Evolutionary conservation across 2,113 vertebrate genomes (phyloP).

Genomic region (Channa argus): DNA sequence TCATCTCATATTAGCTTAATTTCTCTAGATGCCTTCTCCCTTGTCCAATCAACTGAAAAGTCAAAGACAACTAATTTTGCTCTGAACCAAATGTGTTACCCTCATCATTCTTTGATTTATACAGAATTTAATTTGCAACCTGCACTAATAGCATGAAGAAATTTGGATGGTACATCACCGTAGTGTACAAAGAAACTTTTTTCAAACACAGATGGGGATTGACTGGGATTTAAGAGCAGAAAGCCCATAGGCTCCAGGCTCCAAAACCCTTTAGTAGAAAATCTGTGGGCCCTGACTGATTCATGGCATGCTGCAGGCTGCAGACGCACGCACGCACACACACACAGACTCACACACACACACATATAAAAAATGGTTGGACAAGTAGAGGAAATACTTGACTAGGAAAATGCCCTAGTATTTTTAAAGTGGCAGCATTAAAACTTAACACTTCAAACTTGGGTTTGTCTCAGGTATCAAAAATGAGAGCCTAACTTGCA

Average conservation of each 20-base stretch:
- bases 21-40: slow-evolving; percentile 29
- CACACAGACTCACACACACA: slow-evolving; percentile 5
- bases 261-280: slow-evolving; percentile 61
- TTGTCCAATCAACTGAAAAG: slow-evolving; percentile 19
- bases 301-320: slow-evolving; percentile 54
- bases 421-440: not conserved
- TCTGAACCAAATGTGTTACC: not conserved
- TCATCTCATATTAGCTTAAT: slow-evolving; percentile 3
- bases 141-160: slow-evolving; percentile 23
- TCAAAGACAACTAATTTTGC: slow-evolving; percentile 13
- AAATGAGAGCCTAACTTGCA: no score
- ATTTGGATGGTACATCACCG: not conserved
- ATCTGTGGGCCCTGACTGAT: slow-evolving; percentile 59
- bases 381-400: slow-evolving; percentile 22
- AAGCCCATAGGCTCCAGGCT: slow-evolving; percentile 48
- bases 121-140: slow-evolving; percentile 26
- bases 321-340: slow-evolving; percentile 5
- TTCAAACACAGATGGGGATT: slow-evolving; percentile 23
- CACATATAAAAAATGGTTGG: slow-evolving; percentile 15
- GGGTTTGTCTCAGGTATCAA: no score
- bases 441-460: not conserved
- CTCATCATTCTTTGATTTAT: not conserved
- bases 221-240: slow-evolving; percentile 33
- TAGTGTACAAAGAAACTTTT: slow-evolving; percentile 3
- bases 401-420: not conserved